Evolutionary conservation across 2,113 vertebrate species (phyloP).

Genomic region (Pomatorhinus ruficollis): DNA sequence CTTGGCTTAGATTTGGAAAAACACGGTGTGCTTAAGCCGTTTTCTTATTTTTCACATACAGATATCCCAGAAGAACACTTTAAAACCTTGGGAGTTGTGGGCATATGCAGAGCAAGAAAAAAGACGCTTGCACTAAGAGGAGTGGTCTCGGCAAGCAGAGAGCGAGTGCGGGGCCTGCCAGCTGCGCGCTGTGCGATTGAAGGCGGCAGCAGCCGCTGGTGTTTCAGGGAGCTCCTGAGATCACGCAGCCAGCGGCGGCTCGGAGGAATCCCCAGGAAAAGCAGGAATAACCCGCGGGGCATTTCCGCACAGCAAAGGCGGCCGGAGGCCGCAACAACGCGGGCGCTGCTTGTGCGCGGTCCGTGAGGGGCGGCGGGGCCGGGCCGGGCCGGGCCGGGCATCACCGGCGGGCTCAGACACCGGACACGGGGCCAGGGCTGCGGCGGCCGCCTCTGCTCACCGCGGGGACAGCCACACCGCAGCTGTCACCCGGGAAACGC

Average conservation of each 20-base stretch:
- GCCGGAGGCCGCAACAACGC: not conserved
- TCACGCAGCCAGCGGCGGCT: not conserved
- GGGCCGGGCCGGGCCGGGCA: not conserved
- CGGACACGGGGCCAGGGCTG: not conserved
- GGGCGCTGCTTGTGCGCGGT: not conserved
- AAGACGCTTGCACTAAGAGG: not conserved
- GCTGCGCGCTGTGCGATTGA: accelerated
- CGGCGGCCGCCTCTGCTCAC: not conserved
- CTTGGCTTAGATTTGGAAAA: not conserved
- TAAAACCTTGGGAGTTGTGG: not conserved
- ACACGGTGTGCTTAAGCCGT: not conserved
- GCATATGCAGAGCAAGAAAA: not conserved
- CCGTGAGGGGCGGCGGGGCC: not conserved
- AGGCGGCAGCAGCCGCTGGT: not conserved
- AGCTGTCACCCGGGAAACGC: accelerated
- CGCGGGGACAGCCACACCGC: accelerated
- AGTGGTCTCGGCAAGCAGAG: not conserved
- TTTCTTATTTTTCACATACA: not conserved
- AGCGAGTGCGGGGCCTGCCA: not conserved
- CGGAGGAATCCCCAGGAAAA: not conserved
- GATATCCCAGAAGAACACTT: not conserved
- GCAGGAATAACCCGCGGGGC: not conserved
- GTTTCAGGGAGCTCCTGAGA: not conserved
- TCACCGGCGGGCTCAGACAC: not conserved
- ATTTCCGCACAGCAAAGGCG: not conserved